Conservation (phyloP, 2,797 vertebrate species). For the Manis javanica region DNA sequence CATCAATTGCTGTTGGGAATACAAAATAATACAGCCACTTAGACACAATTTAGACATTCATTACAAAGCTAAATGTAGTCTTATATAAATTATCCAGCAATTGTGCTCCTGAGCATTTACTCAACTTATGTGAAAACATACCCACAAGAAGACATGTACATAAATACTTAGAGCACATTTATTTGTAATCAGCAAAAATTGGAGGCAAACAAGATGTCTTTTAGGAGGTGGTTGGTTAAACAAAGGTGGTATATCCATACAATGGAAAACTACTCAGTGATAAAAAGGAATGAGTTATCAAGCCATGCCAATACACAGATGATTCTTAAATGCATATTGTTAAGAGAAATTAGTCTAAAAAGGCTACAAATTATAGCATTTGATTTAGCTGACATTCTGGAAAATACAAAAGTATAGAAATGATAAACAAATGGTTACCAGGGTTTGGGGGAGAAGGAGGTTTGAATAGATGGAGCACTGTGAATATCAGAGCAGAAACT, state of each 20-base stretch:
- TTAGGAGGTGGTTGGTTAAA: not conserved
- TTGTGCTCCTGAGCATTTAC: not conserved
- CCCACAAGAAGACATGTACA: not conserved
- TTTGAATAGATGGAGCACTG: not conserved
- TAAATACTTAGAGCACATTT: not conserved
- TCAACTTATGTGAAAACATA: not conserved
- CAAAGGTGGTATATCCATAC: not conserved
- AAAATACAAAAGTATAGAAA: not conserved
- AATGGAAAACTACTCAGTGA: not conserved
- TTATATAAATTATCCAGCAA: not conserved
- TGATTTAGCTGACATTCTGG: not conserved
- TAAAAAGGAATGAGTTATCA: not conserved
- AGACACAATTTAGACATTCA: not conserved
- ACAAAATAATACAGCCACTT: not conserved
- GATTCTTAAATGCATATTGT: not conserved
- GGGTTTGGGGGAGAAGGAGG: not conserved
- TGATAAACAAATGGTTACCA: not conserved
- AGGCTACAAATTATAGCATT: not conserved
- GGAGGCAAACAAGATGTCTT: not conserved
- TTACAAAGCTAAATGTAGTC: not conserved
- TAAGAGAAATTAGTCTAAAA: not conserved
- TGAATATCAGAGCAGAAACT: not conserved
- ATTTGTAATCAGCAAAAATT: not conserved
- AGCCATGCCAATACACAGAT: not conserved
- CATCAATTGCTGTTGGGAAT: too few species aligned